Evolutionary conservation across 92 coral and sea anemone species (phyloP).

Genomic region (Actinernus sp.): DNA sequence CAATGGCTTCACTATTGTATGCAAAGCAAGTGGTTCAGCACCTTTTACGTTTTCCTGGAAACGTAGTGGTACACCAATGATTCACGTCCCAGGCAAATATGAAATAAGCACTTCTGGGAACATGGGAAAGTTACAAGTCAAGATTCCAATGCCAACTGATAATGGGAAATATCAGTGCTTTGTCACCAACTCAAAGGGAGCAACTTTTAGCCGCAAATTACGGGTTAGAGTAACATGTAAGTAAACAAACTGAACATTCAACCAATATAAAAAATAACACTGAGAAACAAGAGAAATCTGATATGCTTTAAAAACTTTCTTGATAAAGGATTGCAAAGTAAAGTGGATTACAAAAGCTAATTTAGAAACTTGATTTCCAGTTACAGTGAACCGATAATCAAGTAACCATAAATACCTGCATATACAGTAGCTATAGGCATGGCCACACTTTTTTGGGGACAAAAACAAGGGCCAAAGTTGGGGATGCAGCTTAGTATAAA

Average conservation of each 20-base stretch:
- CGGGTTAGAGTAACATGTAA: slow-evolving; percentile 48
- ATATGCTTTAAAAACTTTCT: too few relatives aligned
- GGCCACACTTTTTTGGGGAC: too few relatives aligned
- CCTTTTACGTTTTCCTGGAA: slow-evolving; percentile 35
- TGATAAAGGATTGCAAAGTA: too few relatives aligned
- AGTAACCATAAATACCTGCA: too few relatives aligned
- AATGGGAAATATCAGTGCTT: slow-evolving; percentile 70
- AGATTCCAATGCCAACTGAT: neutral
- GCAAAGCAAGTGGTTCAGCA: slow-evolving; percentile 32
- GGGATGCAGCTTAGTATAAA: too few relatives aligned
- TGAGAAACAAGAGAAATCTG: too few relatives aligned
- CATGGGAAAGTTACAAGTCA: neutral
- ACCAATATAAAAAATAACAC: too few relatives aligned
- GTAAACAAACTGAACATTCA: neutral
- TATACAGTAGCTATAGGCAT: too few relatives aligned
- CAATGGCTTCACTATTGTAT: neutral
- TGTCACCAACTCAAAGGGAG: slow-evolving; percentile 17
- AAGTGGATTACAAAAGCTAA: too few relatives aligned
- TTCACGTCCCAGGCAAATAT: neutral
- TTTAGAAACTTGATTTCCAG: too few relatives aligned
- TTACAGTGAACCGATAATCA: too few relatives aligned
- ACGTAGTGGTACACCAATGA: neutral
- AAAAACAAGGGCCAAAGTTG: too few relatives aligned
- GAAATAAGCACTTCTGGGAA: neutral
- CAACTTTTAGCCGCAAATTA: slow-evolving; percentile 61